Evolutionary conservation across 2,113 vertebrate species (phyloP).

Genomic region (Ahaetulla prasina): DNA sequence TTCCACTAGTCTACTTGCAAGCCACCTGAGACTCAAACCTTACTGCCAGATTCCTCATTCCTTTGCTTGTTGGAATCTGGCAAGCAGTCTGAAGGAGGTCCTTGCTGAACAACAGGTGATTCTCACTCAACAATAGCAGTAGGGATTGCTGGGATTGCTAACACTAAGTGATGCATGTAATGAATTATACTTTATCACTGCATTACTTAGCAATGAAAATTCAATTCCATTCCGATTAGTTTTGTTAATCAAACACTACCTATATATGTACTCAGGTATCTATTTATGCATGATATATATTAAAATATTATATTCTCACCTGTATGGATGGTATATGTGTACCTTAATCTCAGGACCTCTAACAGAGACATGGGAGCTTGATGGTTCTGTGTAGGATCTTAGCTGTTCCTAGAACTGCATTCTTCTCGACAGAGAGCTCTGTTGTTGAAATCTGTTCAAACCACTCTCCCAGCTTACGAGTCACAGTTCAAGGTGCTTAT

Average conservation of each 20-base stretch:
- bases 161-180: not conserved
- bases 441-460: not conserved
- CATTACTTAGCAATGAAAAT: not conserved
- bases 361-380: not conserved
- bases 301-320: not conserved
- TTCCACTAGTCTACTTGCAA: not conserved
- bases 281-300: not conserved
- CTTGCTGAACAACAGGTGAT: not conserved
- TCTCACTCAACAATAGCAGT: not conserved
- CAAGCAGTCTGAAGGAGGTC: not conserved
- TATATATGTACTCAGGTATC: not conserved
- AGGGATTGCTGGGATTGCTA: not conserved
- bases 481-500: not conserved
- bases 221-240: not conserved
- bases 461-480: not conserved
- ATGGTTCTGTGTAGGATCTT: not conserved
- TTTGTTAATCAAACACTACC: not conserved
- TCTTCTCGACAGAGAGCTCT: not conserved
- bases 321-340: not conserved
- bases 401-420: not conserved
- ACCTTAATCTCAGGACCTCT: not conserved
- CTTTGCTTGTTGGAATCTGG: not conserved
- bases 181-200: not conserved
- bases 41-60: not conserved
- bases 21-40: not conserved